Conservation (phyloP, 2,113 vertebrate genomes). For the Myotis davidii region DNA sequence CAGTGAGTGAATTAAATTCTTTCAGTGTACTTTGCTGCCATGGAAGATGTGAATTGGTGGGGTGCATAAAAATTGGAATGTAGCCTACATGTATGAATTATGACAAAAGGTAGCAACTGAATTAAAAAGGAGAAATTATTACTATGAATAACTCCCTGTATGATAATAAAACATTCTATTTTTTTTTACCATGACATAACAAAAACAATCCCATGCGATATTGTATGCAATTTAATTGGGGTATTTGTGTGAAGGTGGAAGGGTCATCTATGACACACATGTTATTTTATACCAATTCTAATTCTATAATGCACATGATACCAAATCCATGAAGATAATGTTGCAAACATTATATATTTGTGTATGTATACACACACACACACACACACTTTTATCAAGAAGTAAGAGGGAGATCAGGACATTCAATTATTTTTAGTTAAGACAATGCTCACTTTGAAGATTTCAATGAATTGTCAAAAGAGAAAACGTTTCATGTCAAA, state of each 20-base stretch:
- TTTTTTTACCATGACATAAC: neutral
- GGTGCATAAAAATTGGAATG: neutral
- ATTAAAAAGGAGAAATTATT: conserved; percentile 1
- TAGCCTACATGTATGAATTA: neutral
- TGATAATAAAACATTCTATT: neutral
- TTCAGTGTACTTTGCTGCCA: neutral
- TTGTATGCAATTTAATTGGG: neutral
- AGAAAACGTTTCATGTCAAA: conserved; percentile 41
- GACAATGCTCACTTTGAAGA: conserved; percentile 27
- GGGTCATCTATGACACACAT: neutral
- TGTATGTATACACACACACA: neutral
- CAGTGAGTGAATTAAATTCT: neutral
- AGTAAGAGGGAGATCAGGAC: neutral
- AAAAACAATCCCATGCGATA: neutral
- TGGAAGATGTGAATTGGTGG: neutral
- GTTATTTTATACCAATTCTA: neutral
- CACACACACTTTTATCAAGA: neutral
- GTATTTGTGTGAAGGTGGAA: neutral
- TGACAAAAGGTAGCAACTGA: neutral
- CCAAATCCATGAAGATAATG: neutral
- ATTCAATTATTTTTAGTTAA: conserved; percentile 44
- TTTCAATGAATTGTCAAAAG: conserved; percentile 46
- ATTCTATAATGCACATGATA: neutral
- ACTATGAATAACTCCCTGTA: neutral
- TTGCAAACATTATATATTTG: neutral